These are phyloP conservation scores for Latrodectus geometricus DNA, from an alignment of 1,140 invertebrate species.

Conservation along the genomic window DNA sequence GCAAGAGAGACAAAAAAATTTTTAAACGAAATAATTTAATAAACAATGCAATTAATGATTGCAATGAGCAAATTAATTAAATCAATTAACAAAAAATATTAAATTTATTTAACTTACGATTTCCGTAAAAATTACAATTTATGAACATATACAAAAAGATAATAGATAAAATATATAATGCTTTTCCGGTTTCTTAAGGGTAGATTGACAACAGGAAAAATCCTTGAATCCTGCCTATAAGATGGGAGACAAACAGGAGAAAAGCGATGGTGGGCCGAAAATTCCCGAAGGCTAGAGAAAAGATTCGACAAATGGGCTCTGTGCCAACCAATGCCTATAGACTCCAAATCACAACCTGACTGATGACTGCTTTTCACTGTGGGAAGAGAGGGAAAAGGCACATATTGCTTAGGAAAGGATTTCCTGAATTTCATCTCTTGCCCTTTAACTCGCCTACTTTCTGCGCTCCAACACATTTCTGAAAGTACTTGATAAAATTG, in stretches of 20 bases:
- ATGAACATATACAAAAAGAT: too few species aligned
- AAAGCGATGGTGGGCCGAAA: slow-evolving; percentile 12
- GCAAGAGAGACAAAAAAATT: too few species aligned
- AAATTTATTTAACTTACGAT: too few species aligned
- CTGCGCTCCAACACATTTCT: neutral
- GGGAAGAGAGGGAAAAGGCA: slow-evolving; percentile 3
- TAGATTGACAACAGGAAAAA: slow-evolving; percentile 45
- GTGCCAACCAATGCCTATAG: slow-evolving; percentile 51
- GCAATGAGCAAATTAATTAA: too few species aligned
- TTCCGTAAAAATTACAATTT: too few species aligned
- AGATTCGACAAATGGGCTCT: slow-evolving; percentile 25
- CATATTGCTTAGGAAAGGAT: slow-evolving; percentile 17
- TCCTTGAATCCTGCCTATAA: slow-evolving; percentile 26
- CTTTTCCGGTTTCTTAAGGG: too few species aligned
- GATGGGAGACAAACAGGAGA: slow-evolving; percentile 18
- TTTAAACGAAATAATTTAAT: too few species aligned
- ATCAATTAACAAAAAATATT: too few species aligned
- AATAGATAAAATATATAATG: slow-evolving; percentile 3
- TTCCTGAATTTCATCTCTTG: neutral
- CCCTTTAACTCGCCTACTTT: neutral
- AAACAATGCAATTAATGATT: too few species aligned
- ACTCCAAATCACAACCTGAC: slow-evolving; percentile 53
- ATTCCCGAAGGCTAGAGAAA: slow-evolving; percentile 41
- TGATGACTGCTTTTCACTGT: slow-evolving; percentile 32
- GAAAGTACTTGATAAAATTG: too few species aligned